Percentiles rank a stretch among this genome's conserved stretches.
Conservation (phyloP, 2,888 invertebrate species). For the Dicycla oo region DNA sequence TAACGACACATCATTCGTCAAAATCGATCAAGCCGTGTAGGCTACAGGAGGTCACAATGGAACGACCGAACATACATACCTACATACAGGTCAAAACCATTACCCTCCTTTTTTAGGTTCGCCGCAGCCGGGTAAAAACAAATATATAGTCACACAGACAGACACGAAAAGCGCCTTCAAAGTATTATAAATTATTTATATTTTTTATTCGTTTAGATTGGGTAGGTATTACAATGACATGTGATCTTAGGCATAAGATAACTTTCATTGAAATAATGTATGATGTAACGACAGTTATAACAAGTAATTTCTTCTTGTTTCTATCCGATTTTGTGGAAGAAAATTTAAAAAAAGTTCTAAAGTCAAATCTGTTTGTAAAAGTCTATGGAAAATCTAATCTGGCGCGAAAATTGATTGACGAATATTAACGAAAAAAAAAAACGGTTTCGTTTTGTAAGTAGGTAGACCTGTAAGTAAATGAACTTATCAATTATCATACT, state of each 20-base stretch:
- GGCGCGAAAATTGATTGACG: neutral
- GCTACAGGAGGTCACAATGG: too few relatives aligned
- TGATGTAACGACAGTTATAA: conserved; percentile 56
- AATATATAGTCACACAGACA: too few relatives aligned
- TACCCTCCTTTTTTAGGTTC: too few relatives aligned
- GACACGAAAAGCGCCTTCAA: too few relatives aligned
- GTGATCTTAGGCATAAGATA: conserved; percentile 60
- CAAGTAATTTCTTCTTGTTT: conserved; percentile 39
- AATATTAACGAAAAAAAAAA: neutral
- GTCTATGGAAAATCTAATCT: neutral
- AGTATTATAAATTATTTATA: conserved; percentile 11
- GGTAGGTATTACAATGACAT: conserved; percentile 54
- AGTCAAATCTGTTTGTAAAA: neutral
- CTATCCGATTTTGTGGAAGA: conserved; percentile 4
- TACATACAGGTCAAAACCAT: too few relatives aligned
- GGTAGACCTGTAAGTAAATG: too few relatives aligned
- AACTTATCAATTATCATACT: neutral
- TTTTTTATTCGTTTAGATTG: conserved; percentile 28
- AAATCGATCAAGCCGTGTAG: too few relatives aligned
- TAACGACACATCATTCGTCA: too few relatives aligned
- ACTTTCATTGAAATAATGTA: conserved; percentile 49
- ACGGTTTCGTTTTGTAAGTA: neutral
- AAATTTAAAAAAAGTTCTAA: neutral
- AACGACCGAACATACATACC: too few relatives aligned
- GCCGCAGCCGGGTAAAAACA: too few relatives aligned